Base-by-base conservation (phyloP, 2,113 vertebrate genomes). In the Callaeas wilsoni region DNA sequence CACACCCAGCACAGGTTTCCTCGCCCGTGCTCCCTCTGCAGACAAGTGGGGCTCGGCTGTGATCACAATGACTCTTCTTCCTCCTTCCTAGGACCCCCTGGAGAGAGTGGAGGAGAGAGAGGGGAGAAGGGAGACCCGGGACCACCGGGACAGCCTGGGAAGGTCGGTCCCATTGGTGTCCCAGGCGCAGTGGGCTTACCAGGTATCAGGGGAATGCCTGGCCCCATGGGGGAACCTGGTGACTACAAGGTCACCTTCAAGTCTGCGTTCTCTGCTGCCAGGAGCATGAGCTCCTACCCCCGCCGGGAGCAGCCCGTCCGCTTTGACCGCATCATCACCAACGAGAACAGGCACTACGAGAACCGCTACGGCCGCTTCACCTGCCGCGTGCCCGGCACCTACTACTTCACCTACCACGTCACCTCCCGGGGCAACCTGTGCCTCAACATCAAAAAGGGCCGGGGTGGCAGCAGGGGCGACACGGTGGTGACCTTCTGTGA, bases 351-450 rank as follows among this genome's bases (percentile, higher is more conserved):
- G 0, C 96, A 98, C 87, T 98, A 98, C 0, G 97, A 98, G 50
- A 90, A 80, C 11, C 95, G 96, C 12, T 97, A 52, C 0, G 97
- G 98, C 18, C 97, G 97, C 62, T 99, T 99, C 95, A 94, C 12
- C 13, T 98, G 98, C 84, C 52, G 2, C 7, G 64, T 97, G 55
- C 93, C 98, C 0, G 99, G 98, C 16, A 78, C 98, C 64, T 99
- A 99, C 94, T 99, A 98, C 88, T 98, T 99, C 91, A 98, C 98
- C 77, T 99, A 98, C 92, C 98, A 99, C 0, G 94, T 97, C 96
- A 98, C 98, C 10, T 98, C 98, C 4, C 90, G 93, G 0, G 93
- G 89, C 15, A 96, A 93, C 64, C 96, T 98, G 27, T 99, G 98
- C 12, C 50, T 99, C 60, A 97, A 22, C 8, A 29, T 99, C 23